phyloP scores from a whole-genome alignment of 2,888 invertebrate species.

The Oscheius sp. region DNA sequence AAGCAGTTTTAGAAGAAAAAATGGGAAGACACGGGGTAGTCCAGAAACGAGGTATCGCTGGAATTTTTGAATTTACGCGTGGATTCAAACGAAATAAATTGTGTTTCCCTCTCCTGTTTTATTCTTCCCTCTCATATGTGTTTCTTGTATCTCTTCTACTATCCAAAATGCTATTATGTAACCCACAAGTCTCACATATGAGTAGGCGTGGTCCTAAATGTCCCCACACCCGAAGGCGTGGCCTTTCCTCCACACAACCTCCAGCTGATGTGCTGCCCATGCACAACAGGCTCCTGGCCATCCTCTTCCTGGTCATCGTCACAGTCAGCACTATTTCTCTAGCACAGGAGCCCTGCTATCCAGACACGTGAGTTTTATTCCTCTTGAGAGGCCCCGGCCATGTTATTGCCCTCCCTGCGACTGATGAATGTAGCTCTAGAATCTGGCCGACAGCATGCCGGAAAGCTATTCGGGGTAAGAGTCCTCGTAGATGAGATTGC shows the following conservation, averaged over 20 bases:
- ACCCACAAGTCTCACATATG: background rate
- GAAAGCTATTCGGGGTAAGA: too few species aligned
- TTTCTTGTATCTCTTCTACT: too few species aligned
- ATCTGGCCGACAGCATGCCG: background rate
- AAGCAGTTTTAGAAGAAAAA: too few species aligned
- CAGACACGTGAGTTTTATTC: slow-evolving; percentile 43
- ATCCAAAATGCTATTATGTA: background rate
- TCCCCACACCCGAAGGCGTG: slow-evolving; percentile 1
- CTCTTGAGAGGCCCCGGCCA: background rate
- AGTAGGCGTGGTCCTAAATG: slow-evolving; percentile 13
- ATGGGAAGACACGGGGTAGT: too few species aligned
- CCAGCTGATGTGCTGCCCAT: slow-evolving; percentile 33
- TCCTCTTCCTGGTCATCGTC: slow-evolving; percentile 7
- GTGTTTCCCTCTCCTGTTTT: too few species aligned
- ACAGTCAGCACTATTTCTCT: slow-evolving; percentile 14
- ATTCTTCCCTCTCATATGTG: too few species aligned
- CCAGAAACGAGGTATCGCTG: too few species aligned
- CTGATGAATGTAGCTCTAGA: slow-evolving; percentile 3
- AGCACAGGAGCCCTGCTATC: slow-evolving; percentile 45
- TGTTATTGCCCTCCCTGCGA: background rate
- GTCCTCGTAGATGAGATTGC: too few species aligned
- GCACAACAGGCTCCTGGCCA: slow-evolving; percentile 35
- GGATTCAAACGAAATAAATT: too few species aligned
- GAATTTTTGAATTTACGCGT: too few species aligned
- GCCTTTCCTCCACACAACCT: background rate